Conservation (phyloP, 2,797 vertebrate species). For the Crenuchus spilurus region DNA sequence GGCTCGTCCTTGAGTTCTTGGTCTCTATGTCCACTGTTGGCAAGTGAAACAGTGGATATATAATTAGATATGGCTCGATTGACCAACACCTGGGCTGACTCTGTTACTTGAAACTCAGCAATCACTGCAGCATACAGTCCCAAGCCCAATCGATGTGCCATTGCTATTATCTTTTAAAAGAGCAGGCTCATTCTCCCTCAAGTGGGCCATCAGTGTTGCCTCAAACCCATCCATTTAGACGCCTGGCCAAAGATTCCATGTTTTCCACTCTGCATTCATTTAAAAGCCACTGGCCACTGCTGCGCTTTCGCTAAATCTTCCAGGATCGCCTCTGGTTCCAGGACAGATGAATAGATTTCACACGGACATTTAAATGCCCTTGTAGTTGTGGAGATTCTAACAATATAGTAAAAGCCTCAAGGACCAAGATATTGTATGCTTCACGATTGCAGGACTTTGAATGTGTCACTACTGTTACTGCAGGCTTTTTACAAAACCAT, state of each 20-base stretch:
- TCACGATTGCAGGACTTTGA: slow-evolving; percentile 4
- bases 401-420: slow-evolving; percentile 28
- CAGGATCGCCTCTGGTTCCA: slow-evolving; percentile 25
- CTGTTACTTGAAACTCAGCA: slow-evolving; percentile 56
- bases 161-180: slow-evolving; percentile 68
- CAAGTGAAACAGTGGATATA: slow-evolving; percentile 42
- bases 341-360: slow-evolving; percentile 18
- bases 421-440: slow-evolving; percentile 10
- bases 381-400: slow-evolving; percentile 2
- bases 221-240: slow-evolving; percentile 56
- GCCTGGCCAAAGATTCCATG: slow-evolving; percentile 47
- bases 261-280: slow-evolving; percentile 43
- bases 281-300: slow-evolving; percentile 8
- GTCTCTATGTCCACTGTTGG: slow-evolving; percentile 16
- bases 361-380: slow-evolving; percentile 27
- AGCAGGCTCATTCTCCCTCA: slow-evolving; percentile 62
- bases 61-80: slow-evolving; percentile 56
- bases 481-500: slow-evolving; percentile 18
- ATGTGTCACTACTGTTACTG: slow-evolving; percentile 4
- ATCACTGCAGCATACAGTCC: slow-evolving; percentile 57
- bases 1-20: slow-evolving; percentile 15
- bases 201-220: slow-evolving; percentile 66
- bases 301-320: slow-evolving; percentile 19
- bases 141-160: slow-evolving; percentile 60
- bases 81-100: slow-evolving; percentile 46